Percentiles rank a stretch among this genome's conserved stretches.
Conservation (phyloP, 2,113 vertebrate genomes). For the Indri indri region DNA sequence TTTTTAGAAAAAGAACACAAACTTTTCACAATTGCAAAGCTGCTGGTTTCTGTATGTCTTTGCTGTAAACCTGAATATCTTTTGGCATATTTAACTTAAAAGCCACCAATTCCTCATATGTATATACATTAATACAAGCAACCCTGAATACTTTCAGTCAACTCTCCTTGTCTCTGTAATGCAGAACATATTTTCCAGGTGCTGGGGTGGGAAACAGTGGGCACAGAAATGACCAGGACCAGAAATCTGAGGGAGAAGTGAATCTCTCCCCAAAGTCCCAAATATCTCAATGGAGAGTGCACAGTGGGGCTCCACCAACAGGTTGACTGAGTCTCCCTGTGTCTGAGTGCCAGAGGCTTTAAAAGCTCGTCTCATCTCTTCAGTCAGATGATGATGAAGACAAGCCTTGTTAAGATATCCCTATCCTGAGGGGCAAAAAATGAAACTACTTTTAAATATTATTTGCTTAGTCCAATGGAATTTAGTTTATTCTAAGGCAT, state of each 20-base stretch:
- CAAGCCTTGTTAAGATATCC: neutral
- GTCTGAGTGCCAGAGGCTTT: neutral
- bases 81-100: neutral
- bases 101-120: neutral
- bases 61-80: neutral
- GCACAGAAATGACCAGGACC: neutral
- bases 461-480: constrained; percentile 17
- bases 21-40: neutral
- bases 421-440: neutral
- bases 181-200: neutral
- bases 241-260: neutral
- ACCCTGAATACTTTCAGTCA: neutral
- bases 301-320: neutral
- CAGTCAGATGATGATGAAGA: neutral
- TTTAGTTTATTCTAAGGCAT: neutral
- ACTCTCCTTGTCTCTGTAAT: neutral
- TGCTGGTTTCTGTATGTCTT: neutral
- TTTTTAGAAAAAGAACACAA: neutral
- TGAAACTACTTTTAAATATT: neutral
- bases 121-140: neutral
- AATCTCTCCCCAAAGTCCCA: neutral
- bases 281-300: neutral
- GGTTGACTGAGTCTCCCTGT: neutral
- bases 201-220: neutral
- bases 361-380: neutral